Evolutionary conservation across 2,888 invertebrate species (phyloP), one percentile per base, ranked within the genome.

Genomic region (Macropis europaea): DNA sequence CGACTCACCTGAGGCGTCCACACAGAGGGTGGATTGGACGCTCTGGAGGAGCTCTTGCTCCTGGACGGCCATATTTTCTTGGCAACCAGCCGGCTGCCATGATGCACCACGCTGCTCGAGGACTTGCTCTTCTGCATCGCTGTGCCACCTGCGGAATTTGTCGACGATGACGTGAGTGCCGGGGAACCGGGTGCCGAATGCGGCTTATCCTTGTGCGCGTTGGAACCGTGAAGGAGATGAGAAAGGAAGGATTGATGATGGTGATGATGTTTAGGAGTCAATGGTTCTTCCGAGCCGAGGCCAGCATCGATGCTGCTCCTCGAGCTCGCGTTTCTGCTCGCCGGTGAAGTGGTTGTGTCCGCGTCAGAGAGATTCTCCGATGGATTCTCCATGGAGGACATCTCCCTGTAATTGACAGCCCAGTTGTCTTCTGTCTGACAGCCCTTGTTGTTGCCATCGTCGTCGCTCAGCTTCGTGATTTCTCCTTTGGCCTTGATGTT

Each of bases 41-140:
- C 88, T 83, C 95, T 92, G 80, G 94, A 94, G 82, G 95, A 95
- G 87, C 95, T 95, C 87, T 97, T 96, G 82, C 96, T 96, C 85
- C 97, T 92, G 81, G 95, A 94, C 87, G 95, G 93, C 94, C 96
- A 97, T 87, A 97, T 94, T 90, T 95, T 95, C 91, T 95, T 95
- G 87, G 96, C 94, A 83, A 96, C 95, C 89, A 95, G 93, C 89
- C 92, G 90, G 81, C 92, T 92, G 47, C 93, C 92, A 83, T 92
- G 92, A 83, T 95, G 95, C 88, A 96, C 95, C 89, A 96, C 96
- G 91, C 95, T 96, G 88, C 96, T 95, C 81, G 96, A 95, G 26
- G 96, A 96, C 90, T 96, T 96, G 86, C 96, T 96, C 92, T 96
- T 97, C 93, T 96, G 96, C 96, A 96, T 96, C 90, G 93, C 93